phyloP scores from a whole-genome alignment of 2,797 vertebrate species.

The Lepilemur ruficaudatus region DNA sequence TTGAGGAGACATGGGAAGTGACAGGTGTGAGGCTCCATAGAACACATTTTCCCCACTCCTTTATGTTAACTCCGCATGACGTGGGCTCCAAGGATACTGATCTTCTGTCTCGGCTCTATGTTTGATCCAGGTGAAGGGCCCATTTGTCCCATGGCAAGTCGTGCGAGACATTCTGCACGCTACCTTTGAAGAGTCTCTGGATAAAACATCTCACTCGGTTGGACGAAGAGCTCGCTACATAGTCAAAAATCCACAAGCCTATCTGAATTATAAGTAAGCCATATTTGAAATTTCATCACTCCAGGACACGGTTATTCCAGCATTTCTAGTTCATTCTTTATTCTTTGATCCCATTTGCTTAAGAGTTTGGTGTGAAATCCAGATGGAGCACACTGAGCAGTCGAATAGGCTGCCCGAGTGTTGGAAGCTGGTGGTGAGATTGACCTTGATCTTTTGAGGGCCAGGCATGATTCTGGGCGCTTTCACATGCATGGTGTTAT shows the following conservation, averaged over 20 bases:
- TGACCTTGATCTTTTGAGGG: not conserved
- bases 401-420: too few relatives aligned
- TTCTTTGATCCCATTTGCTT: not conserved
- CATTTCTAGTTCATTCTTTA: not conserved
- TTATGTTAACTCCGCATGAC: fast-evolving
- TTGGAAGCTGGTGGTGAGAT: not conserved
- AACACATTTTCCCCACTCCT: not conserved
- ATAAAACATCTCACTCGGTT: slow-evolving; percentile 95
- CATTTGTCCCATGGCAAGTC: slow-evolving; percentile 93
- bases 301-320: fast-evolving
- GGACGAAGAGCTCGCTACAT: slow-evolving; percentile 94
- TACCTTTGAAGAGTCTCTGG: slow-evolving; percentile 92
- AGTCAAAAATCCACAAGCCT: slow-evolving; percentile 94
- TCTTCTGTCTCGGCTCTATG: not conserved
- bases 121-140: slow-evolving; percentile 88
- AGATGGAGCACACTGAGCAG: not conserved
- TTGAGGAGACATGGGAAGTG: fast-evolving
- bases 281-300: fast-evolving
- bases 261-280: slow-evolving; percentile 94
- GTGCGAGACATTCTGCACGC: slow-evolving; percentile 94
- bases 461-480: not conserved
- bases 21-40: too few relatives aligned
- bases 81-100: not conserved
- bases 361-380: too few relatives aligned
- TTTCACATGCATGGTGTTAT: fast-evolving